Evolutionary conservation across 2,888 invertebrate species (phyloP).

Genomic region (Sarcophaga variegata): DNA sequence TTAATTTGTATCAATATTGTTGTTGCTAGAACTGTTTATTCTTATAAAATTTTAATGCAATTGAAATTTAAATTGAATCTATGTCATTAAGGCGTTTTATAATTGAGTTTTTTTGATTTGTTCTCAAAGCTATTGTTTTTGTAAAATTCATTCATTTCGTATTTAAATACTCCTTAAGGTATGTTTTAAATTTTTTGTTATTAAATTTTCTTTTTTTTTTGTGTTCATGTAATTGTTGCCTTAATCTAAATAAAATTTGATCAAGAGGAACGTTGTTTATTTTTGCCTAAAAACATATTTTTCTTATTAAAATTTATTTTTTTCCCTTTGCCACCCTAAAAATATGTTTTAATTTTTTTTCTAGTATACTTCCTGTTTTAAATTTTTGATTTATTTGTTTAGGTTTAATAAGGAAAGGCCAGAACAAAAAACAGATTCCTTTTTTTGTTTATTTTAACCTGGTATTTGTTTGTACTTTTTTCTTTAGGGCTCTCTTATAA

Average conservation of each 20-base stretch:
- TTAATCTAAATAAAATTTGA: too few relatives aligned
- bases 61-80: too few relatives aligned
- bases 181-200: background rate
- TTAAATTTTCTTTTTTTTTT: background rate
- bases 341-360: background rate
- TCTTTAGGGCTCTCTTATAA: background rate
- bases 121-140: too few relatives aligned
- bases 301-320: background rate
- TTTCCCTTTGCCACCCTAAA: conserved; percentile 3
- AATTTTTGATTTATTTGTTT: background rate
- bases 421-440: background rate
- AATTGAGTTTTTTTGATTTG: too few relatives aligned
- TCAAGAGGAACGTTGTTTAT: background rate
- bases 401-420: background rate
- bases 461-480: too few relatives aligned
- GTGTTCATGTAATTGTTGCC: background rate
- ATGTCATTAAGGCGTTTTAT: too few relatives aligned
- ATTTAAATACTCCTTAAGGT: background rate
- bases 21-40: too few relatives aligned
- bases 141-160: background rate
- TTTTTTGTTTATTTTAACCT: background rate
- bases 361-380: background rate
- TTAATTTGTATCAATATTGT: too few relatives aligned
- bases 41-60: too few relatives aligned
- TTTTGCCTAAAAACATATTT: background rate